A percentile compares a stretch with the other conserved stretches of the same genome.
Evolutionary conservation across 2,113 vertebrate genomes (phyloP).

Genomic region (Sander vitreus): DNA sequence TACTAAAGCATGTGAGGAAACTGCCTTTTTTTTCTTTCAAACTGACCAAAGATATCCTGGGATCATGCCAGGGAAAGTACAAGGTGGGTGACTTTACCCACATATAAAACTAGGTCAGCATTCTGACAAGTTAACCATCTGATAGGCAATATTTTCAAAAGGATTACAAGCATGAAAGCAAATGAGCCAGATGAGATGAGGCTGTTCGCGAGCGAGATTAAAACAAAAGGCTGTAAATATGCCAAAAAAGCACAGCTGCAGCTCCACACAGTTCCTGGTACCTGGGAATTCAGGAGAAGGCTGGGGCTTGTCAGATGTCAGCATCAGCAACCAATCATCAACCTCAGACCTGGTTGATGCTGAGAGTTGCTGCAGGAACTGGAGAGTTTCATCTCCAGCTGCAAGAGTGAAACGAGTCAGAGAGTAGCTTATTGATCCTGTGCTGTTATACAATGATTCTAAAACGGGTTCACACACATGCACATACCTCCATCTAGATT

Average conservation of each 20-base stretch:
- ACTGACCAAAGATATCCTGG: constrained; percentile 19
- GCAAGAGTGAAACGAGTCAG: constrained; percentile 47
- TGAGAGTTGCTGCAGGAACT: constrained; percentile 57
- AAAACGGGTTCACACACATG: constrained; percentile 35
- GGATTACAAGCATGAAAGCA: constrained; percentile 33
- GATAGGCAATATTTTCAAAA: constrained; percentile 19
- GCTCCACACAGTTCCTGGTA: constrained; percentile 56
- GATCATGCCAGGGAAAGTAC: constrained; percentile 42
- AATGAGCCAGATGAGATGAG: constrained; percentile 14
- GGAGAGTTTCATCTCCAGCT: constrained; percentile 75
- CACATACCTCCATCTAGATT: constrained; percentile 92
- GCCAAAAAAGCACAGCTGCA: constrained; percentile 31
- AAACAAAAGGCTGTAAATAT: constrained; percentile 21
- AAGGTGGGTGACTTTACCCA: constrained; percentile 5
- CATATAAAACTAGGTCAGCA: constrained; percentile 17
- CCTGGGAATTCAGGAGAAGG: constrained; percentile 63
- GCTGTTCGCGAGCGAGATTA: constrained; percentile 18
- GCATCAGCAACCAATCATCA: constrained; percentile 76
- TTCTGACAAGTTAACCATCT: constrained; percentile 14
- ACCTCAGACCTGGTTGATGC: constrained; percentile 55
- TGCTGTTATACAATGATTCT: not conserved
- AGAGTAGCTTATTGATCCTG: not conserved
- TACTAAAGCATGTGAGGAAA: not conserved
- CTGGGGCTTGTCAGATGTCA: constrained; percentile 60
- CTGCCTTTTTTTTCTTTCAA: not conserved